Evolutionary conservation across 2,888 invertebrate genomes (phyloP), one percentile per base, ranked within the genome.

Genomic region (Oligia fasciuncula): DNA sequence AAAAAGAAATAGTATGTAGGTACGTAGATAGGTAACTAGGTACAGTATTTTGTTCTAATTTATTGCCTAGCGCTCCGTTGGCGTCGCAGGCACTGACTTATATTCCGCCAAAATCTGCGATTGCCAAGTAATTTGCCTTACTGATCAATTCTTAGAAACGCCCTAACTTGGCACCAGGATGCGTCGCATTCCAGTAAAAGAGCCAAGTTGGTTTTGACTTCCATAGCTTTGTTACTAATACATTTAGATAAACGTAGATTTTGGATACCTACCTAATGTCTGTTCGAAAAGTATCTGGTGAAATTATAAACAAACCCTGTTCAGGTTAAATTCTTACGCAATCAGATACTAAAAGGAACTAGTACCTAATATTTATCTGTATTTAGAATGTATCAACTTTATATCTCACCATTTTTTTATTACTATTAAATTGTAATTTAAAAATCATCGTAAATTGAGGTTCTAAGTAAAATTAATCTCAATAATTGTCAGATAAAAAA

Each of bases 51-150:
- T 65, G 17, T 70, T 35, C n/a, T 17, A 43, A 70, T 51, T 69
- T 51, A 70, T 81, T 9, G 2, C 6, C 35, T 51, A 51, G 29
- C 17, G 8, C 51, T 13, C 2, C 2, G 13, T 14, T 70, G 49
- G 54, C 46, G 54, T 68, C 51, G 1, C 14, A 35, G 19, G 2
- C 17, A 65, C n/a, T 29, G 57, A 65, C 63, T 75, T 72, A 19
- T 43, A 67, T 67, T 63, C 40, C 17, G n/a, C 11, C 23, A 72
- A 84, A 68, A 72, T 60, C 54, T 9, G 35, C 14, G 29, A 79
- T 35, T 81, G 84, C 82, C 85, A 84, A 77, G 69, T 69, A 51
- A 75, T 85, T 77, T 81, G 82, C 72, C 40, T 85, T 60, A 57
- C 85, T 77, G 62, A 84, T 84, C 69, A 75, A 73, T 83, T 60